These are phyloP conservation scores for Stomatorhinus walkeri DNA, from an alignment of 2,797 vertebrate genomes.

Conservation along the genomic window DNA sequence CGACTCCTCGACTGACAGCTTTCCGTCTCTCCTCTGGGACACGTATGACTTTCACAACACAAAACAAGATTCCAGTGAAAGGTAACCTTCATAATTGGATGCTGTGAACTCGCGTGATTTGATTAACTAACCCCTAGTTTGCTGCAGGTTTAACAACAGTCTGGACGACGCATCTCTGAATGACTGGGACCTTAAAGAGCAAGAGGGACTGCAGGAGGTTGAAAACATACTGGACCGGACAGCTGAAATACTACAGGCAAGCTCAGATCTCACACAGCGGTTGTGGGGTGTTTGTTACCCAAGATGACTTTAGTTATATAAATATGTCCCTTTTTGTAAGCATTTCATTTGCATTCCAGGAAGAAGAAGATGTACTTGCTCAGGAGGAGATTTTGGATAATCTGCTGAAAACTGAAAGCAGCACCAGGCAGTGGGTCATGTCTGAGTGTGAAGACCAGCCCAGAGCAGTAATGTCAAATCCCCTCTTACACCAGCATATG, in stretches of 20 bases:
- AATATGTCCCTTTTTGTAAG: background rate
- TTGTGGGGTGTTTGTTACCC: background rate
- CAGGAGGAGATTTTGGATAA: slow-evolving; percentile 56
- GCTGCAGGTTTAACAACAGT: slow-evolving; percentile 20
- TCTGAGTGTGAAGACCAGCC: slow-evolving; percentile 39
- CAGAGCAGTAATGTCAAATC: slow-evolving; percentile 30
- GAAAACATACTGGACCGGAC: slow-evolving; percentile 52
- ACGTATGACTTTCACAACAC: slow-evolving; percentile 59
- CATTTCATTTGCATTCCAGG: slow-evolving; percentile 39
- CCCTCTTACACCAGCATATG: background rate
- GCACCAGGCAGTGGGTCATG: slow-evolving; percentile 33
- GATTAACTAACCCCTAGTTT: background rate
- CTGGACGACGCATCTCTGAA: slow-evolving; percentile 30
- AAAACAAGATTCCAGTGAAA: slow-evolving; percentile 35
- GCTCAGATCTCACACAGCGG: background rate
- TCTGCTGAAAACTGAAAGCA: slow-evolving; percentile 44
- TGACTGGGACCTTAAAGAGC: slow-evolving; percentile 57
- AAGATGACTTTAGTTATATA: background rate
- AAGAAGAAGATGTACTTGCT: slow-evolving; percentile 58
- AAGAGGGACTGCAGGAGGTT: slow-evolving; percentile 51
- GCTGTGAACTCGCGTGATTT: background rate
- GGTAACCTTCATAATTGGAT: slow-evolving; percentile 37
- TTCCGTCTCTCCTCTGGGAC: slow-evolving; percentile 52
- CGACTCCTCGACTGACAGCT: slow-evolving; percentile 34
- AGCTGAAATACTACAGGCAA: slow-evolving; percentile 53